Evolutionary conservation across 2,888 invertebrate genomes (phyloP).

Genomic region (Mallateleia sp.): DNA sequence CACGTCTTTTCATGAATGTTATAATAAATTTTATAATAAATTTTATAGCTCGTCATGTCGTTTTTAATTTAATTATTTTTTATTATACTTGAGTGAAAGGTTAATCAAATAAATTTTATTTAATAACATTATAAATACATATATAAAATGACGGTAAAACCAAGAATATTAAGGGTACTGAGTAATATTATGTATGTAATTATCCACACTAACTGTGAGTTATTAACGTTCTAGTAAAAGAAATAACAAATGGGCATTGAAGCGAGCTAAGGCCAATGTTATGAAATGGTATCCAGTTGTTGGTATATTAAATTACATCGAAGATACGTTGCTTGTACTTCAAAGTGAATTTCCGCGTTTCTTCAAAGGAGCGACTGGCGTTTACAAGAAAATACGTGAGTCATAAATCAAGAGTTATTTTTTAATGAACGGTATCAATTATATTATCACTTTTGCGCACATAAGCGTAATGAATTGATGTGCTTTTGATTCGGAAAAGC

Average conservation of each 20-base stretch:
- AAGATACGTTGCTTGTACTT: slow-evolving; percentile 90
- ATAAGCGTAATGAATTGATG: slow-evolving; percentile 26
- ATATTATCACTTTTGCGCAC: slow-evolving; percentile 29
- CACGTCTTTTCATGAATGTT: neutral
- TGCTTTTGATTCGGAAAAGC: slow-evolving; percentile 10
- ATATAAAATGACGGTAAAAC: neutral
- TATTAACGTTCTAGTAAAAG: slow-evolving; percentile 88
- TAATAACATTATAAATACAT: neutral
- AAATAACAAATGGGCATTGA: slow-evolving; percentile 91
- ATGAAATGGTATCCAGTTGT: slow-evolving; percentile 91
- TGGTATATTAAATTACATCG: slow-evolving; percentile 91
- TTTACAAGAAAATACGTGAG: slow-evolving; percentile 91
- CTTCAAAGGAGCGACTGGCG: slow-evolving; percentile 90
- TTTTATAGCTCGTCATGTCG: too few species aligned
- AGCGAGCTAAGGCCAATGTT: slow-evolving; percentile 91
- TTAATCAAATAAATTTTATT: slow-evolving; percentile 26
- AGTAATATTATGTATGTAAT: slow-evolving; percentile 26
- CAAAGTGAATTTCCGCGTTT: slow-evolving; percentile 91
- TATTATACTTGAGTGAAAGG: too few species aligned
- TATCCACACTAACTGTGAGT: slow-evolving; percentile 42
- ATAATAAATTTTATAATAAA: neutral
- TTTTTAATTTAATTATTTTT: too few species aligned
- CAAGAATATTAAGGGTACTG: neutral
- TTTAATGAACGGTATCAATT: slow-evolving; percentile 43
- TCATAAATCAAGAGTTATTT: slow-evolving; percentile 72